Evolutionary conservation across 2,888 invertebrate genomes (phyloP).

Genomic region (Magallana nippona): DNA sequence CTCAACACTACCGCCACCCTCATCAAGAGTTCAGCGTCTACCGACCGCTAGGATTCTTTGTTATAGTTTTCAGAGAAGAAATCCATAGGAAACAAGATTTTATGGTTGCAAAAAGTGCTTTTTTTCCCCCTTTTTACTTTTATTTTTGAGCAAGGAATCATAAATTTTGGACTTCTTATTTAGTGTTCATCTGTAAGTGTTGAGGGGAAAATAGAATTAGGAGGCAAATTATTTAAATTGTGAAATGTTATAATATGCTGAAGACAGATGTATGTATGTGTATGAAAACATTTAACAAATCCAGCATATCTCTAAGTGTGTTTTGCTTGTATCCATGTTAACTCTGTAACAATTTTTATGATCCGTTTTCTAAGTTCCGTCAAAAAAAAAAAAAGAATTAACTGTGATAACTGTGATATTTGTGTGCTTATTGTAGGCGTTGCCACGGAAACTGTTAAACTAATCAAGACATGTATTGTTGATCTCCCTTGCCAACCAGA

Average conservation of each 20-base stretch:
- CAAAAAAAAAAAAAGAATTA: background rate
- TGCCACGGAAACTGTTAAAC: background rate
- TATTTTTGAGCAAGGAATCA: too few species aligned
- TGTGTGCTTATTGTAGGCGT: background rate
- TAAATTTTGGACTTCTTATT: too few species aligned
- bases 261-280: too few species aligned
- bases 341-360: background rate
- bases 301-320: background rate
- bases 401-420: slow-evolving; percentile 10
- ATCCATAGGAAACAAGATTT: background rate
- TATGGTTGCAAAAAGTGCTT: background rate
- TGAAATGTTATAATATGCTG: too few species aligned
- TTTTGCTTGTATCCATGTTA: background rate
- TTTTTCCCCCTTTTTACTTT: too few species aligned
- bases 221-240: too few species aligned
- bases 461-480: background rate
- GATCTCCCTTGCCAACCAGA: slow-evolving; percentile 3
- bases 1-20: background rate
- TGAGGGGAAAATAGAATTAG: too few species aligned
- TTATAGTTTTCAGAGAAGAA: background rate
- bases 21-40: background rate
- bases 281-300: background rate
- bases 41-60: background rate
- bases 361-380: background rate
- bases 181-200: too few species aligned